Evolutionary conservation across 2,888 invertebrate genomes (phyloP).

Genomic region (Hylaea fasciaria): DNA sequence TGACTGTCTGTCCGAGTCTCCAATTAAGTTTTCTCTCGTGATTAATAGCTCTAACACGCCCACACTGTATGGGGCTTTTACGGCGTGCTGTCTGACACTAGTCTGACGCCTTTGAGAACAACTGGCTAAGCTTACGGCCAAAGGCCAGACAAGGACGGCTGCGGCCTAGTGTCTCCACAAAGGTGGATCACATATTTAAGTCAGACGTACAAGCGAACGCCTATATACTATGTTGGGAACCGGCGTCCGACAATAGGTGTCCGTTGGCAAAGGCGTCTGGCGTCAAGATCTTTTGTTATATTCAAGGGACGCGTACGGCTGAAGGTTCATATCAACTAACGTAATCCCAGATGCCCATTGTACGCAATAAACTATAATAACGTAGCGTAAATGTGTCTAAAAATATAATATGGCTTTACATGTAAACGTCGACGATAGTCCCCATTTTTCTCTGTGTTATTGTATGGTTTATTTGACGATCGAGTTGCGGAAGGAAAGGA

Average conservation of each 20-base stretch:
- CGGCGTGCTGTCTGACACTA: slow-evolving; percentile 29
- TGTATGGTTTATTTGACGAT: too few relatives aligned
- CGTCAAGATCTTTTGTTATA: slow-evolving; percentile 2
- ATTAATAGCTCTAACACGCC: slow-evolving; percentile 65
- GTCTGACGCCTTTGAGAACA: slow-evolving; percentile 23
- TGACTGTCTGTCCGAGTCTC: slow-evolving; percentile 66
- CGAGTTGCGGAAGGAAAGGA: too few relatives aligned
- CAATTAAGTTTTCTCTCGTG: slow-evolving; percentile 76
- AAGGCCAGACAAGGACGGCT: not conserved
- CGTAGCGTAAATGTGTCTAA: too few relatives aligned
- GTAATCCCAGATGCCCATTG: too few relatives aligned
- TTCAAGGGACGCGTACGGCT: not conserved
- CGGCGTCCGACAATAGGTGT: slow-evolving; percentile 14
- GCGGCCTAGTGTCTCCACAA: not conserved
- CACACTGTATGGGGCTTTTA: slow-evolving; percentile 15
- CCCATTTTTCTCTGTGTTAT: too few relatives aligned
- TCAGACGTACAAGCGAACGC: slow-evolving; percentile 1
- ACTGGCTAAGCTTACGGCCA: slow-evolving; percentile 3
- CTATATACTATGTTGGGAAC: not conserved
- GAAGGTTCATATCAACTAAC: not conserved
- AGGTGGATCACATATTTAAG: slow-evolving; percentile 10
- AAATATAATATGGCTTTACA: too few relatives aligned
- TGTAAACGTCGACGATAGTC: too few relatives aligned
- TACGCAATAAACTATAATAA: too few relatives aligned
- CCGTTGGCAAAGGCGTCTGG: slow-evolving; percentile 16